These are phyloP conservation scores for Colletes gigas DNA, from an alignment of 1,140 invertebrate genomes.

Conservation along the genomic window DNA sequence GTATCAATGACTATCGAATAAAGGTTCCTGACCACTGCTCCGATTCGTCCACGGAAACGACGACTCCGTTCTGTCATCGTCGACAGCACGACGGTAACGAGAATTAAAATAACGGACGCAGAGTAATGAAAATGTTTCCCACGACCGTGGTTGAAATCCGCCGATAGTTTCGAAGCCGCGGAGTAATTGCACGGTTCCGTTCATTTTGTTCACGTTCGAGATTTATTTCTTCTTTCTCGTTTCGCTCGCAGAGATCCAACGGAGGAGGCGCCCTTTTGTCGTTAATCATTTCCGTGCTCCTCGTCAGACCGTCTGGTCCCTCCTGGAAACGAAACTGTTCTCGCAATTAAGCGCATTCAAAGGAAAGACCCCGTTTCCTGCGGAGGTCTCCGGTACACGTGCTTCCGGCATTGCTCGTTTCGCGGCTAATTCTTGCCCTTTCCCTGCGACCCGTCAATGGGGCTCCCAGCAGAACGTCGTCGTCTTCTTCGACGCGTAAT, in stretches of 20 bases:
- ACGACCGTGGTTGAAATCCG: neutral
- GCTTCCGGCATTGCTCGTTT: slow-evolving; percentile 61
- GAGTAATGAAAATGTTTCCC: slow-evolving; percentile 26
- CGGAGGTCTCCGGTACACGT: slow-evolving; percentile 49
- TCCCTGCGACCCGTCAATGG: neutral
- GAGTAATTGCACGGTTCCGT: slow-evolving; percentile 49
- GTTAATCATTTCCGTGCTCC: slow-evolving; percentile 71
- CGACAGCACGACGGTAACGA: neutral
- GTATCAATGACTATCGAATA: too few species aligned
- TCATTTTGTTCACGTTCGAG: slow-evolving; percentile 53
- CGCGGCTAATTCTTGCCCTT: slow-evolving; percentile 49
- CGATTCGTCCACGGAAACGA: too few species aligned
- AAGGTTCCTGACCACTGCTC: too few species aligned
- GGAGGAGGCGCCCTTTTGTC: slow-evolving; percentile 61
- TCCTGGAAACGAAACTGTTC: slow-evolving; percentile 64
- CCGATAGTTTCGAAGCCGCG: slow-evolving; percentile 27
- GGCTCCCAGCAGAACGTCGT: slow-evolving; percentile 26
- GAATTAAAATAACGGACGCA: neutral
- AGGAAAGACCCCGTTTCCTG: slow-evolving; percentile 53
- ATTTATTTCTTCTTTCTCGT: slow-evolving; percentile 51
- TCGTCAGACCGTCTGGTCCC: slow-evolving; percentile 53
- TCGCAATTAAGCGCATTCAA: slow-evolving; percentile 71
- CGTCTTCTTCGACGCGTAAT: neutral
- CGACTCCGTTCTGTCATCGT: too few species aligned
- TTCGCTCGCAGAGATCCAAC: slow-evolving; percentile 33